Evolutionary conservation across 2,888 invertebrate genomes (phyloP).

Genomic region (Macropis europaea): DNA sequence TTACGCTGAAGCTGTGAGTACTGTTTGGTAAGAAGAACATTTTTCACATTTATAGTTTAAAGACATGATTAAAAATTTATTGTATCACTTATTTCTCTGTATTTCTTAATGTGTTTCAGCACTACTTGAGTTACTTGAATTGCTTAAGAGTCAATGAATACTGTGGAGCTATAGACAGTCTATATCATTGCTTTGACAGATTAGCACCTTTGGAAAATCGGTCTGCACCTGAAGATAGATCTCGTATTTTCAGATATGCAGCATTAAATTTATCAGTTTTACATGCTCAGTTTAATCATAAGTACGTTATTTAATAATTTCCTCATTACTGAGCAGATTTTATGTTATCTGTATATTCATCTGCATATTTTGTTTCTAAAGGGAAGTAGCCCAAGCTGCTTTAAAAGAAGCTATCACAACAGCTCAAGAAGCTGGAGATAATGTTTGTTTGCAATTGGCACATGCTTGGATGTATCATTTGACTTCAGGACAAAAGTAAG

Average conservation of each 20-base stretch:
- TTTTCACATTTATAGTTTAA: neutral
- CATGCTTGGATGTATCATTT: conserved; percentile 90
- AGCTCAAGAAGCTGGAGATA: conserved; percentile 93
- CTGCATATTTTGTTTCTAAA: conserved; percentile 76
- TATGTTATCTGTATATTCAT: neutral
- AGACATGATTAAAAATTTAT: neutral
- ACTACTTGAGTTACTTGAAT: conserved; percentile 95
- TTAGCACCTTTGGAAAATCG: conserved; percentile 79
- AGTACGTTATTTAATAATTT: conserved; percentile 80
- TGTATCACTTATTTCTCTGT: conserved; percentile 9
- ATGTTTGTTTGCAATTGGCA: conserved; percentile 91
- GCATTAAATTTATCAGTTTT: conserved; percentile 94
- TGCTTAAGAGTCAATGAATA: conserved; percentile 93
- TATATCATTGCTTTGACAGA: conserved; percentile 91
- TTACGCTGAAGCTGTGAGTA: conserved; percentile 90
- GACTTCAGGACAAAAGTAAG: conserved; percentile 79
- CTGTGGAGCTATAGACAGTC: conserved; percentile 89
- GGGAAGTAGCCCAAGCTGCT: conserved; percentile 88
- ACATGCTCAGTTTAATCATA: conserved; percentile 92
- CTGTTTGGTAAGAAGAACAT: conserved; percentile 19
- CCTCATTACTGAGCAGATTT: conserved; percentile 3
- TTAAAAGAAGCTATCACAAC: conserved; percentile 93
- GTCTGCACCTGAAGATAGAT: conserved; percentile 80
- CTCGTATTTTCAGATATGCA: conserved; percentile 90
- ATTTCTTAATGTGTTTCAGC: conserved; percentile 81